A percentile compares a stretch with the other conserved stretches of the same genome.
Evolutionary conservation across 2,113 vertebrate genomes (phyloP).

Genomic region (Tylochromis polylepis): DNA sequence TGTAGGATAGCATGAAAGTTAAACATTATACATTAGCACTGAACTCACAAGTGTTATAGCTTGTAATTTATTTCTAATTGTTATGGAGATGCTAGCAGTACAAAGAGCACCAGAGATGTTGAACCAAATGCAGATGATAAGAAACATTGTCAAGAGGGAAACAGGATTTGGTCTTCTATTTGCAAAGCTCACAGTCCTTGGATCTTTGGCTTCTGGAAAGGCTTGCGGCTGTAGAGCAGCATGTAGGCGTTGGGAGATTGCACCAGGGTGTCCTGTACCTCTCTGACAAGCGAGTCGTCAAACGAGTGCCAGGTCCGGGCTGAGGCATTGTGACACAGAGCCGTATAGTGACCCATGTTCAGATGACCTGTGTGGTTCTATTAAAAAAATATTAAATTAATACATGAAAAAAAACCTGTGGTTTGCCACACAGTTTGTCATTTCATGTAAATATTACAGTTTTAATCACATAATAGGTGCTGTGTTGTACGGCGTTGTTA

Average conservation of each 20-base stretch:
- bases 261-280: constrained; percentile 68
- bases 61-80: not conserved
- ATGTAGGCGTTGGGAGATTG: constrained; percentile 79
- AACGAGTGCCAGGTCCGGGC: constrained; percentile 79
- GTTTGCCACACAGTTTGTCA: not conserved
- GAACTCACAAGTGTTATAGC: not conserved
- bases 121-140: not conserved
- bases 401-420: not conserved
- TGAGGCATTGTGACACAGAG: constrained; percentile 75
- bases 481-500: too few relatives aligned
- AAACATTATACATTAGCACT: not conserved
- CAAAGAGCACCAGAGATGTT: not conserved
- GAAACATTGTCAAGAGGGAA: not conserved
- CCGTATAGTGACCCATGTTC: constrained; percentile 84
- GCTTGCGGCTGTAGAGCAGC: constrained; percentile 78
- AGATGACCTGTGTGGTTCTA: constrained; percentile 85
- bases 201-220: constrained; percentile 59
- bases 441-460: not conserved
- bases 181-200: constrained; percentile 5
- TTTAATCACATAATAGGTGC: not conserved
- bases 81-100: not conserved
- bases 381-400: not conserved
- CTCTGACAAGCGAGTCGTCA: constrained; percentile 72
- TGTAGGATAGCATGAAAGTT: not conserved
- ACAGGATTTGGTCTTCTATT: not conserved